phyloP scores from a whole-genome alignment of 2,797 vertebrate genomes.

The Orientallactaga sibirica region DNA sequence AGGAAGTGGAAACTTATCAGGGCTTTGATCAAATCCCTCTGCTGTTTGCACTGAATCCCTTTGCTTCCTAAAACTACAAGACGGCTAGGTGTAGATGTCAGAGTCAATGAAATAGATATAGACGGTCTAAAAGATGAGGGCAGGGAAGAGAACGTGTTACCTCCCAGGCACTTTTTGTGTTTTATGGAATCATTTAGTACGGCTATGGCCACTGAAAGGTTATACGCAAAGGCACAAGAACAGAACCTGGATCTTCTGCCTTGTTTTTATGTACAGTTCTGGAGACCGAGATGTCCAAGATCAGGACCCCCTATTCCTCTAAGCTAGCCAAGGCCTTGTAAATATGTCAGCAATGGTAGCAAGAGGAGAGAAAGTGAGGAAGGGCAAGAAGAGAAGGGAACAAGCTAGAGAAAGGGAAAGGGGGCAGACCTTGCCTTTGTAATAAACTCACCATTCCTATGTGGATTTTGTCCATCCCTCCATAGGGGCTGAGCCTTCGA shows the following conservation, averaged over 20 bases:
- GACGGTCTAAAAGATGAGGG: neutral
- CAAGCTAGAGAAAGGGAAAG: neutral
- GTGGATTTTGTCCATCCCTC: neutral
- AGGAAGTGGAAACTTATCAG: neutral
- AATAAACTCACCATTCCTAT: neutral
- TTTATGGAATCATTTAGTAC: neutral
- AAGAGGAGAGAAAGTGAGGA: neutral
- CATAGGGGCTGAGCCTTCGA: neutral
- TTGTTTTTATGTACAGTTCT: neutral
- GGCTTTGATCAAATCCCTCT: neutral
- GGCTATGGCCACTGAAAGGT: neutral
- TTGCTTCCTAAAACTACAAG: slow-evolving; percentile 3
- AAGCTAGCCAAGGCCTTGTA: neutral
- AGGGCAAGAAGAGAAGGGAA: neutral
- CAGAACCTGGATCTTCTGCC: neutral
- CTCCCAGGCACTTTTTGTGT: neutral
- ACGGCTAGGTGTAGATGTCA: neutral
- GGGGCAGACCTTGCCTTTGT: neutral
- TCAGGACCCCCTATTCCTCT: no score
- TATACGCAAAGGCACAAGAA: neutral
- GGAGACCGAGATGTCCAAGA: neutral
- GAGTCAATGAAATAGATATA: neutral
- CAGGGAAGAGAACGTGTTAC: neutral
- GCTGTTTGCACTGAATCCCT: neutral
- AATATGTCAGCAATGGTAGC: neutral